Conservation (phyloP, 30 jellyfish, hydroid and myxozoan genomes). For the Pelagia noctiluca region DNA sequence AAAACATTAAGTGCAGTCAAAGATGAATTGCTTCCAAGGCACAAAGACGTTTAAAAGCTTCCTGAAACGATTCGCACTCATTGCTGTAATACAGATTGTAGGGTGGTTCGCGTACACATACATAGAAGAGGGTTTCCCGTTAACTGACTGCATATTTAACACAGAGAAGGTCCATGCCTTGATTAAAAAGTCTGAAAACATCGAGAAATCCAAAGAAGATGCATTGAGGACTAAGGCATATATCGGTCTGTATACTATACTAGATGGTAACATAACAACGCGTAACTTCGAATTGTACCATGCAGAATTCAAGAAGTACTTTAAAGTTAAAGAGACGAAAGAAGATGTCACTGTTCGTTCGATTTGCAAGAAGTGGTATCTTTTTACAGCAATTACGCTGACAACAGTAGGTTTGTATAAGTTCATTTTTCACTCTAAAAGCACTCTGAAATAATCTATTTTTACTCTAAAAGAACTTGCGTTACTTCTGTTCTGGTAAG, state of each 20-base stretch:
- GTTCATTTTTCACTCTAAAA: neutral
- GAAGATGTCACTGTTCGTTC: slow-evolving; percentile 3
- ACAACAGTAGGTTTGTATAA: slow-evolving; percentile 61
- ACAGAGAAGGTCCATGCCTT: neutral
- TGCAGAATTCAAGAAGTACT: slow-evolving; percentile 34
- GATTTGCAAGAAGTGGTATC: slow-evolving; percentile 52
- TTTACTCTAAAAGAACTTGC: too few relatives aligned
- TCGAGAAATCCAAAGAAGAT: neutral
- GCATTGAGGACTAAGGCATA: neutral
- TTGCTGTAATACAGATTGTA: slow-evolving; percentile 16
- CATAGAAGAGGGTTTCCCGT: slow-evolving; percentile 57
- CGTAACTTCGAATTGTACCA: slow-evolving; percentile 14
- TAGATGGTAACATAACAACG: slow-evolving; percentile 28
- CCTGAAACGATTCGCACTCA: slow-evolving; percentile 8
- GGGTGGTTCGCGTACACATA: slow-evolving; percentile 60
- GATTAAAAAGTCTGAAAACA: neutral
- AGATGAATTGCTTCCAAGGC: neutral
- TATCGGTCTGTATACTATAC: slow-evolving; percentile 1
- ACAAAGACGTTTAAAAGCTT: slow-evolving; percentile 1
- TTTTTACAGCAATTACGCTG: slow-evolving; percentile 62
- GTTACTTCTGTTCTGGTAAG: too few relatives aligned
- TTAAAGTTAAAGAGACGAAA: slow-evolving; percentile 8
- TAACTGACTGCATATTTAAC: slow-evolving; percentile 55
- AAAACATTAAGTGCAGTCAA: neutral
- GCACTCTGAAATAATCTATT: neutral